Evolutionary conservation across 2,888 invertebrate species (phyloP), one percentile per base, ranked within the genome.

Genomic region (Phaedon cochleariae): DNA sequence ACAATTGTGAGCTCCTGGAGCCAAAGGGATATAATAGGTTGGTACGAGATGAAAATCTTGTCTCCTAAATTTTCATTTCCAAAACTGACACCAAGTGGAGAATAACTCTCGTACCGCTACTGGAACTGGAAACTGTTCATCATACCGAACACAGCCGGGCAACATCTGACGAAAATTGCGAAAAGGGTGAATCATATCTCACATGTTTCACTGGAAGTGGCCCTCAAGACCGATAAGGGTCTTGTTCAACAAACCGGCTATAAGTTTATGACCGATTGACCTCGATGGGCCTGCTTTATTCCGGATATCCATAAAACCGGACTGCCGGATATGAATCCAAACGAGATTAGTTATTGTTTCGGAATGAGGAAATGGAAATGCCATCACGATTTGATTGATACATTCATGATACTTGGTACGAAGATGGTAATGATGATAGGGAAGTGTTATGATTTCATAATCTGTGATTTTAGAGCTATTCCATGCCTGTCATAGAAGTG

Each of bases 151-250:
- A 9, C 10, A 52, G 31, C 34, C 65, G 45, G 54, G 59, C 64
- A 55, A 29, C 65, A 75, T 73, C 73, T 77, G 77, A 78, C 76
- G 77, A 45, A 60, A 57, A 64, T 34, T 74, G 71, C 77, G 54
- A 20, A 20, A 34, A 37, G 54, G 20, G 54, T 22, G 18, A 54
- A 21, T 58, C 18, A 45, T 31, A 59, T 59, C 34, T 53, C 18
- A 29, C 45, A 59, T 59, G 45, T 53, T 53, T 64, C 59, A 46
- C 26, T 26, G 9, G 29, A 46, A 54, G 52, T 22, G 48, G 20
- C 53, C 34, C 34, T 53, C 53, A 34, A 21, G 48, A 48, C 53
- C 54, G 59, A 64, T 64, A 64, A 64, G 59, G 20, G 64, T 34
- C 34, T 10, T 64, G 64, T 64, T 59, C 59, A 49, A 64, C 64